Evolutionary conservation across 2,888 invertebrate genomes (phyloP).

Genomic region (Drosophila falleni): DNA sequence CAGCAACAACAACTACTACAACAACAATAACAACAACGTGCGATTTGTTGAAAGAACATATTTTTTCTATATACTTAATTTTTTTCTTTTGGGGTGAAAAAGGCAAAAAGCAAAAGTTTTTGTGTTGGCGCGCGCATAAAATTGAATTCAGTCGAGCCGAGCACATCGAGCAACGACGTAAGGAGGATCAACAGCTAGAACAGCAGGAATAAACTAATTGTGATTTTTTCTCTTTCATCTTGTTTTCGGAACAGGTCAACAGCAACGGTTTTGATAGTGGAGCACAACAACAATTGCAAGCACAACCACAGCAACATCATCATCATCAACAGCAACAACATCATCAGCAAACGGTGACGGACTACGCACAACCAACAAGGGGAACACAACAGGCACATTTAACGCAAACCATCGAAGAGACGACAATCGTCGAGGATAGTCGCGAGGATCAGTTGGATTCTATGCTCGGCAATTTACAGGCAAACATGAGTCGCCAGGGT

Average conservation of each 20-base stretch:
- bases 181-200: slow-evolving; percentile 18
- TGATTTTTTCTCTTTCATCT: background rate
- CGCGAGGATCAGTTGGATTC: slow-evolving; percentile 87
- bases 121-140: slow-evolving; percentile 82
- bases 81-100: slow-evolving; percentile 35
- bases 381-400: slow-evolving; percentile 85
- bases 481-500: slow-evolving; percentile 99
- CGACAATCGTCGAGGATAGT: slow-evolving; percentile 83
- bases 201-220: slow-evolving; percentile 3
- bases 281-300: slow-evolving; percentile 27
- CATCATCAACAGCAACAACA: slow-evolving; percentile 79
- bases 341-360: slow-evolving; percentile 89
- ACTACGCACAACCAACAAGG: slow-evolving; percentile 90
- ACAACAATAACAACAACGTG: slow-evolving; percentile 23
- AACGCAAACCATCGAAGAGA: slow-evolving; percentile 84
- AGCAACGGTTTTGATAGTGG: slow-evolving; percentile 31
- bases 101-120: slow-evolving; percentile 78
- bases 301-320: slow-evolving; percentile 43
- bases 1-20: slow-evolving; percentile 39
- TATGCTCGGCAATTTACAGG: slow-evolving; percentile 89
- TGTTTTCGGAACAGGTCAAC: slow-evolving; percentile 87
- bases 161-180: slow-evolving; percentile 78
- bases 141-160: slow-evolving; percentile 85
- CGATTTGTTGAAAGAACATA: slow-evolving; percentile 41
- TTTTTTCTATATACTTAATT: slow-evolving; percentile 19